Evolutionary conservation across 2,113 vertebrate genomes (phyloP).

Genomic region (Eulacestoma nigropectus): DNA sequence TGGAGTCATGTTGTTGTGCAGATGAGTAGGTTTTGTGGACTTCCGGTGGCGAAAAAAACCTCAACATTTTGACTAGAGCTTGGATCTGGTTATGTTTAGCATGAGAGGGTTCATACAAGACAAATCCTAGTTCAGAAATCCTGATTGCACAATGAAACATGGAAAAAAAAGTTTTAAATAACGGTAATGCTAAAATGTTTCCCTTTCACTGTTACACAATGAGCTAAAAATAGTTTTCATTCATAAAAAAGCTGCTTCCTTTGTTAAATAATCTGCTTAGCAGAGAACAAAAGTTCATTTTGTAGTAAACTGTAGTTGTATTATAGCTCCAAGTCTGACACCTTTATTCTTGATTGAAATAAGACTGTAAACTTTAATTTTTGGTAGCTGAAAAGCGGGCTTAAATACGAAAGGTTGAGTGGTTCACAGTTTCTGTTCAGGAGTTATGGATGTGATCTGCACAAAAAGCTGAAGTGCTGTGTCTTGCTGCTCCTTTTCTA

Average conservation of each 20-base stretch:
- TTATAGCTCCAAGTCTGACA: neutral
- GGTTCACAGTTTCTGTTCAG: neutral
- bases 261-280: conserved; percentile 30
- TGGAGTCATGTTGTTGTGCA: neutral
- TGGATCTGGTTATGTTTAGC: neutral
- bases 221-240: conserved; percentile 52
- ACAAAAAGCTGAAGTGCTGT: neutral
- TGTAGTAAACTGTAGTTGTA: neutral
- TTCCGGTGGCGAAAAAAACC: accelerated
- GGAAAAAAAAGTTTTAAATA: neutral
- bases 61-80: neutral
- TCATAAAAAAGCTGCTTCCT: conserved; percentile 50
- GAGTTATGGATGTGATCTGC: neutral
- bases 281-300: conserved; percentile 23
- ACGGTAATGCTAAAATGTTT: neutral
- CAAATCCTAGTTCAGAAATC: neutral
- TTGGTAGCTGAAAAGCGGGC: neutral
- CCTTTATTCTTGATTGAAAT: neutral
- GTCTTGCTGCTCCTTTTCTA: neutral
- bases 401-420: neutral
- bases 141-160: neutral
- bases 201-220: conserved; percentile 20
- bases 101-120: neutral
- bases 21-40: neutral
- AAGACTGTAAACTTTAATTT: neutral